phyloP scores from a whole-genome alignment of 2,113 vertebrate genomes.

The Phainopepla nitens region DNA sequence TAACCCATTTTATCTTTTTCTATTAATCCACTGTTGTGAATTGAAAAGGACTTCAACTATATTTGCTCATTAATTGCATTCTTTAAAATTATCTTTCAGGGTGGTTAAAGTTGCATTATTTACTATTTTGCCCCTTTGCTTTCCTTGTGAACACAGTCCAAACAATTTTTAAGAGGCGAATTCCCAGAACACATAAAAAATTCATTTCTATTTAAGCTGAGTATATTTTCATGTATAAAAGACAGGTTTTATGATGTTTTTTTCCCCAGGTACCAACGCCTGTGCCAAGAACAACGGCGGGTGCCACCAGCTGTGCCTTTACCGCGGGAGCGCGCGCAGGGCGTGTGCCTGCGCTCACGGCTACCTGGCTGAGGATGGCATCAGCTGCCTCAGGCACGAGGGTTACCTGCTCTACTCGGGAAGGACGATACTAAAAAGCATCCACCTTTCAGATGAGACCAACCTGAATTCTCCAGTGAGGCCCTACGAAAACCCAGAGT shows the following conservation, averaged over 20 bases:
- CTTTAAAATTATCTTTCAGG: not conserved
- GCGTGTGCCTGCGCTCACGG: slow-evolving; percentile 95
- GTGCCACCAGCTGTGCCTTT: slow-evolving; percentile 95
- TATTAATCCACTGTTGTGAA: not conserved
- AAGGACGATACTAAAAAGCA: slow-evolving; percentile 93
- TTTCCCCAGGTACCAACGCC: slow-evolving; percentile 85
- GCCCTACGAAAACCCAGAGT: slow-evolving; percentile 89
- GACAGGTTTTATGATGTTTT: not conserved
- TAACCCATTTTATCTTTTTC: not conserved
- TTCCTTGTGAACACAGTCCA: not conserved
- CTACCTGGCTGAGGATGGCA: slow-evolving; percentile 85
- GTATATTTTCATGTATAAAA: not conserved
- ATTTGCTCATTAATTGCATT: not conserved
- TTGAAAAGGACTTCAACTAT: not conserved
- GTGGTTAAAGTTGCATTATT: not conserved
- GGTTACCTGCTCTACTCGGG: slow-evolving; percentile 96
- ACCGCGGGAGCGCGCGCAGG: slow-evolving; percentile 82
- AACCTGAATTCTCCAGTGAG: slow-evolving; percentile 93
- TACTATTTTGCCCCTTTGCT: not conserved
- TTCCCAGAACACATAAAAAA: not conserved
- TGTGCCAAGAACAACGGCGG: slow-evolving; percentile 90
- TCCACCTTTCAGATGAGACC: slow-evolving; percentile 94
- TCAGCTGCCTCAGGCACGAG: slow-evolving; percentile 88
- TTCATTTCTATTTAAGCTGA: not conserved
- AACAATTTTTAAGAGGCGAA: not conserved